phyloP scores from a whole-genome alignment of 1,140 invertebrate species.

The Euglossa dilemma region DNA sequence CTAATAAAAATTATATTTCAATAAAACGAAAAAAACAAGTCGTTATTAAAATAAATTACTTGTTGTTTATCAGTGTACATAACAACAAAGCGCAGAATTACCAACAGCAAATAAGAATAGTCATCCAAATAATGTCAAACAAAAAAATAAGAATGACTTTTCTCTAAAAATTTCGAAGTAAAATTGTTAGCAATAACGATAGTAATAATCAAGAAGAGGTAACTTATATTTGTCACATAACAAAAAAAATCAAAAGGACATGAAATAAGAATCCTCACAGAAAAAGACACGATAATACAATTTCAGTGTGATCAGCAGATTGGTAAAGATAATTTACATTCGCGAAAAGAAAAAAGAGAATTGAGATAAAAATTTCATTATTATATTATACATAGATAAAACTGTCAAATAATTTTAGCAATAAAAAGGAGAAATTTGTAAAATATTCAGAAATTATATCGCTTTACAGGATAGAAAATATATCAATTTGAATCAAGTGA shows the following conservation, averaged over 20 bases:
- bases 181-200: neutral
- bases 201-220: neutral
- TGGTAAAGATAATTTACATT: neutral
- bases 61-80: neutral
- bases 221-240: neutral
- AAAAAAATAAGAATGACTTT: neutral
- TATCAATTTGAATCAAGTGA: neutral
- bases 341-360: neutral
- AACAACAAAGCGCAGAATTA: neutral
- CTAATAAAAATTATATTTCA: neutral
- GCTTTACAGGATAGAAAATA: neutral
- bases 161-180: neutral
- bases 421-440: too few species aligned
- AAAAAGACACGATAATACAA: neutral
- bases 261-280: neutral
- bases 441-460: neutral
- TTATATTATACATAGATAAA: neutral
- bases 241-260: neutral
- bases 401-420: neutral
- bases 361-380: neutral
- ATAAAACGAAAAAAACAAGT: neutral
- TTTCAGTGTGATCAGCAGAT: neutral
- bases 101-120: neutral
- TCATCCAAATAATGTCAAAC: neutral
- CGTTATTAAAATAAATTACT: too few species aligned